These are phyloP conservation scores for Rhinophrynus dorsalis DNA, from an alignment of 2,797 vertebrate genomes.

Conservation along the genomic window DNA sequence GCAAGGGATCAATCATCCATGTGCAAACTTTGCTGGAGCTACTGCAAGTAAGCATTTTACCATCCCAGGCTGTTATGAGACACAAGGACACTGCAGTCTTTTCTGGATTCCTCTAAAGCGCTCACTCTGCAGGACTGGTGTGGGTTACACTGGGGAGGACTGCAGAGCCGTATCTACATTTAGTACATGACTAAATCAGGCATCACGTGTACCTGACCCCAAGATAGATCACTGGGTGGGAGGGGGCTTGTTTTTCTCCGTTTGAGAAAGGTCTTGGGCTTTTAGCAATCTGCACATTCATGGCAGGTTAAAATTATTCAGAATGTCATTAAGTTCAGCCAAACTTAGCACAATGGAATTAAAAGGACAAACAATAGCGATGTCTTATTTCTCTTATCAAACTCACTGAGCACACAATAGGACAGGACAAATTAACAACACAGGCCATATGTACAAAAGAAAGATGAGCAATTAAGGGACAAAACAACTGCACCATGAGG, in stretches of 20 bases:
- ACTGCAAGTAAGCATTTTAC: slow-evolving; percentile 60
- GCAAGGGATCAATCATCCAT: slow-evolving; percentile 64
- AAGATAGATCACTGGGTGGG: slow-evolving; percentile 40
- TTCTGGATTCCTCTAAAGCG: slow-evolving; percentile 58
- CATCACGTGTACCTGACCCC: slow-evolving; percentile 51
- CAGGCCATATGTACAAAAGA: too few species aligned
- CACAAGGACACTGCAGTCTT: slow-evolving; percentile 55
- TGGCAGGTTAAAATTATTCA: neutral
- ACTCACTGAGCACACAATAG: too few species aligned
- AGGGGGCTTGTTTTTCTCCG: slow-evolving; percentile 45
- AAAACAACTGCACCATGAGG: too few species aligned
- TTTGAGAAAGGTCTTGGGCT: slow-evolving; percentile 16
- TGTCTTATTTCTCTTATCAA: too few species aligned
- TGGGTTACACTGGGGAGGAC: slow-evolving; percentile 39
- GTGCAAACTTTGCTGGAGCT: slow-evolving; percentile 31
- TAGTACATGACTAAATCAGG: slow-evolving; percentile 61
- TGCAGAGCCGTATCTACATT: slow-evolving; percentile 54
- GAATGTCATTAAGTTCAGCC: slow-evolving; percentile 18
- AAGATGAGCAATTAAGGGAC: too few species aligned
- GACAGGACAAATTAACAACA: too few species aligned
- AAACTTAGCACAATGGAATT: neutral
- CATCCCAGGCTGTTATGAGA: slow-evolving; percentile 33
- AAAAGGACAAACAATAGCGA: too few species aligned
- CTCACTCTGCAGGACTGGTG: slow-evolving; percentile 37
- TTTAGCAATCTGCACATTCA: slow-evolving; percentile 14